Base-by-base conservation (phyloP, 2,888 invertebrate genomes). In the Lampropteryx suffumata region DNA sequence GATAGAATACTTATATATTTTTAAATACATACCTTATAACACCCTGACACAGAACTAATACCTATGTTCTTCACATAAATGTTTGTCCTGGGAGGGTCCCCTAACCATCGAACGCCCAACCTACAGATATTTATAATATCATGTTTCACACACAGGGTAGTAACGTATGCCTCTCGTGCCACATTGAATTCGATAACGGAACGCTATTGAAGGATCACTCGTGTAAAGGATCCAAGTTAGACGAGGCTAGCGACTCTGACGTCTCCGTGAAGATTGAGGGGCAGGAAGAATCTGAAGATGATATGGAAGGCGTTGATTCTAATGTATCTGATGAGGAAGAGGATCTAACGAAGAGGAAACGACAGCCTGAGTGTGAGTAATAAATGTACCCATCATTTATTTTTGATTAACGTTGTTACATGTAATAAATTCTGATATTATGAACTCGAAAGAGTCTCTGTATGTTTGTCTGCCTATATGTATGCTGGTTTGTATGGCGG, bases 301-400 rank as follows among this genome's bases (percentile, higher is more conserved):
- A 68, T 9, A 62, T 69, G 1, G 73, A 71, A 0, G 72, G 69
- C 0, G 61, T 75, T 0, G 79, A 83, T 39, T 76, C 78, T 0
- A 64, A 71, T 11, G 13, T 73, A 1, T 82, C 82, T 0, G 73
- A 72, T 2, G 72, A 78, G 10, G 77, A 81, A 24, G 62, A 70
- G 34, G 53, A 58, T 11, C 44, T 21, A 0, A 49, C 47, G n/a
- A 61, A 52, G 36, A 63, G 55, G 27, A 53, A 48, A 26, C 32
- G 44, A 55, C 65, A 29, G 12, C n/a, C 45, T 21, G 57, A 62
- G 14, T 41, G 75, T 75, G 24, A 59, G 69, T 67, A 28, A 14
- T 3, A 12, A 27, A 26, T 12, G 1, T 3, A n/a, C n/a, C n/a
- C 4, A 29, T 2, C 29, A 1, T 29, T 29, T 6, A 6, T 11